These are phyloP conservation scores for Mesopsocus fuscifrons DNA, from an alignment of 2,888 invertebrate genomes.

Conservation along the genomic window DNA sequence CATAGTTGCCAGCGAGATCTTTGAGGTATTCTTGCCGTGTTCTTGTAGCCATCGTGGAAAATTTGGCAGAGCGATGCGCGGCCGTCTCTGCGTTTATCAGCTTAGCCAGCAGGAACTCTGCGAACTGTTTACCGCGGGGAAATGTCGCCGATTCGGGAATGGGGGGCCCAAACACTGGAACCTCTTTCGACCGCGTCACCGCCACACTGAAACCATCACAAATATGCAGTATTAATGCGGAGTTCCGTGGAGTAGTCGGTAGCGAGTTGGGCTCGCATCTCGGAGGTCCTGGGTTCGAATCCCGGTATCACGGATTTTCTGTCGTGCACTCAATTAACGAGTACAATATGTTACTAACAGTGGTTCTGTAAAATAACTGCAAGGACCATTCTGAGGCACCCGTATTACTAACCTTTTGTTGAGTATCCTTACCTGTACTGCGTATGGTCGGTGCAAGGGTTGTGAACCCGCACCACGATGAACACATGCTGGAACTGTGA, in stretches of 20 bases:
- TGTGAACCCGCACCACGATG: slow-evolving; percentile 71
- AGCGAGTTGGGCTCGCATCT: too few species aligned
- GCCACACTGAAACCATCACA: slow-evolving; percentile 27
- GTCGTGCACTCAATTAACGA: too few species aligned
- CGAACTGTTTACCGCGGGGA: slow-evolving; percentile 77
- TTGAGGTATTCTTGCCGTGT: slow-evolving; percentile 91
- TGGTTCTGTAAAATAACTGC: too few species aligned
- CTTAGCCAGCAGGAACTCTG: slow-evolving; percentile 88
- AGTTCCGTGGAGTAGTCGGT: too few species aligned
- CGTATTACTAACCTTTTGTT: too few species aligned
- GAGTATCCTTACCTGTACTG: slow-evolving; percentile 66
- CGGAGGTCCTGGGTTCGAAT: too few species aligned
- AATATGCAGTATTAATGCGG: not conserved
- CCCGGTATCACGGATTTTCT: not conserved
- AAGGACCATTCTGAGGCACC: too few species aligned
- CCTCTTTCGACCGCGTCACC: slow-evolving; percentile 69
- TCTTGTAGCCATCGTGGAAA: slow-evolving; percentile 89
- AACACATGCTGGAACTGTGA: slow-evolving; percentile 98
- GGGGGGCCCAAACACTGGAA: slow-evolving; percentile 91
- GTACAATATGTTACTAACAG: too few species aligned
- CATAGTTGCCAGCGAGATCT: slow-evolving; percentile 72
- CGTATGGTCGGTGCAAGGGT: slow-evolving; percentile 81
- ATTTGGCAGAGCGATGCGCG: slow-evolving; percentile 88
- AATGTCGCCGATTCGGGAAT: slow-evolving; percentile 74
- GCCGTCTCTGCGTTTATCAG: slow-evolving; percentile 95